Evolutionary conservation across 53 echinoderm and acorn worm genomes (phyloP).

Genomic region (Henricia sp.): DNA sequence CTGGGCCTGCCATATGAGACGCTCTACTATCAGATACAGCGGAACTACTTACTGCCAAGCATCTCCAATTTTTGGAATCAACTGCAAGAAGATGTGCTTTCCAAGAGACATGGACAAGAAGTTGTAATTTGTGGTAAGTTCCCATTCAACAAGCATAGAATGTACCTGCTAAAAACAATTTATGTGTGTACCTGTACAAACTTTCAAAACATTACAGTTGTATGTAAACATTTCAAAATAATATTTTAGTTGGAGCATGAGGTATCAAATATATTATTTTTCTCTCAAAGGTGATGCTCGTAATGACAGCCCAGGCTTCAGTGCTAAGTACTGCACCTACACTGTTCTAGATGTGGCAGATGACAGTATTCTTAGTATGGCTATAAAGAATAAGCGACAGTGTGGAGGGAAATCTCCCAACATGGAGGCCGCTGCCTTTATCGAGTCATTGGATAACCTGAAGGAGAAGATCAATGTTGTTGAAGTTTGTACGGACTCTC

Average conservation of each 20-base stretch:
- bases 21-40: neutral
- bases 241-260: neutral
- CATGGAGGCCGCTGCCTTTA: constrained; percentile 26
- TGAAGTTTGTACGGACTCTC: constrained; percentile 17
- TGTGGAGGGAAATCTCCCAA: constrained; percentile 11
- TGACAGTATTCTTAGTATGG: constrained; percentile 5
- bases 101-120: constrained; percentile 14
- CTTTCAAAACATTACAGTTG: too few relatives aligned
- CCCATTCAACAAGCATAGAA: constrained; percentile 2
- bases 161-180: neutral
- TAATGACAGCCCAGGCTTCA: constrained; percentile 41
- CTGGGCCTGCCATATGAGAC: constrained; percentile 16
- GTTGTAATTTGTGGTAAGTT: constrained; percentile 13
- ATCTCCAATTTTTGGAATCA: constrained; percentile 12
- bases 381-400: constrained; percentile 2
- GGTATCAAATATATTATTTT: neutral
- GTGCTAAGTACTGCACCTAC: constrained; percentile 46
- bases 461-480: constrained; percentile 7
- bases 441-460: constrained; percentile 5
- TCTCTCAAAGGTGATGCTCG: constrained; percentile 16
- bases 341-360: constrained; percentile 16
- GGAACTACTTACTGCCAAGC: constrained; percentile 1
- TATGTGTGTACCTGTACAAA: too few relatives aligned
- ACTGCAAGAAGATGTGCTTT: neutral
- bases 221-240: too few relatives aligned